These are phyloP conservation scores for Pocillopora grandis DNA, from an alignment of 92 coral and sea anemone genomes.

Conservation along the genomic window DNA sequence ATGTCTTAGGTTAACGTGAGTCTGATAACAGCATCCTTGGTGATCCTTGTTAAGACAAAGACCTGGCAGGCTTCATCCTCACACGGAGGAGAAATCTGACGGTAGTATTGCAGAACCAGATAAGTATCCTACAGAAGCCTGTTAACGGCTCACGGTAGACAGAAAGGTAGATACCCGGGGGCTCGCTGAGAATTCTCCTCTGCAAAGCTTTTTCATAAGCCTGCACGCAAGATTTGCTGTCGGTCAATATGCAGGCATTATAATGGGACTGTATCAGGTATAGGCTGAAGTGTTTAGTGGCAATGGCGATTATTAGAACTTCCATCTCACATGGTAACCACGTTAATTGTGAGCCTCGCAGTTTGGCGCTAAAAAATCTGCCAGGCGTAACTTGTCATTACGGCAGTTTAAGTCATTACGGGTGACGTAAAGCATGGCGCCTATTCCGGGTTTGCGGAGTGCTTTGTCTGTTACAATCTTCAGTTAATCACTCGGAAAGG, in stretches of 20 bases:
- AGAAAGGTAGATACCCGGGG: slow-evolving; percentile 17
- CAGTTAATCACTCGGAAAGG: too few relatives aligned
- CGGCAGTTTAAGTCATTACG: slow-evolving; percentile 1
- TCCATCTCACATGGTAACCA: slow-evolving; percentile 69
- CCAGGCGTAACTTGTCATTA: slow-evolving; percentile 20
- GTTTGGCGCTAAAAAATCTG: slow-evolving; percentile 60
- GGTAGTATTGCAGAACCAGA: slow-evolving; percentile 53
- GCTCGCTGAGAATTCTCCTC: slow-evolving; percentile 34
- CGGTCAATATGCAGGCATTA: too few relatives aligned
- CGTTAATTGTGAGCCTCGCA: slow-evolving; percentile 46
- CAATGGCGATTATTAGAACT: slow-evolving; percentile 46
- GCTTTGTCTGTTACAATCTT: too few relatives aligned
- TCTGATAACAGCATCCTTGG: slow-evolving; percentile 46
- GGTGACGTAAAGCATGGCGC: slow-evolving; percentile 44
- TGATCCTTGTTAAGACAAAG: slow-evolving; percentile 33
- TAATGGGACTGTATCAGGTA: too few relatives aligned
- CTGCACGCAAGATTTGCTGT: too few relatives aligned
- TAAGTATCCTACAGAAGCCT: too few relatives aligned
- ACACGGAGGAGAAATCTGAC: slow-evolving; percentile 60
- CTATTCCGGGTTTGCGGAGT: too few relatives aligned
- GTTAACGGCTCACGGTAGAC: too few relatives aligned
- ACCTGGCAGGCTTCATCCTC: slow-evolving; percentile 48
- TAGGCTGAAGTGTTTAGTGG: too few relatives aligned
- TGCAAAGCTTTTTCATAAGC: too few relatives aligned
- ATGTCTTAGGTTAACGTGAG: slow-evolving; percentile 34